Conservation (phyloP, 2,113 vertebrate genomes). For the Zosterops borbonicus region DNA sequence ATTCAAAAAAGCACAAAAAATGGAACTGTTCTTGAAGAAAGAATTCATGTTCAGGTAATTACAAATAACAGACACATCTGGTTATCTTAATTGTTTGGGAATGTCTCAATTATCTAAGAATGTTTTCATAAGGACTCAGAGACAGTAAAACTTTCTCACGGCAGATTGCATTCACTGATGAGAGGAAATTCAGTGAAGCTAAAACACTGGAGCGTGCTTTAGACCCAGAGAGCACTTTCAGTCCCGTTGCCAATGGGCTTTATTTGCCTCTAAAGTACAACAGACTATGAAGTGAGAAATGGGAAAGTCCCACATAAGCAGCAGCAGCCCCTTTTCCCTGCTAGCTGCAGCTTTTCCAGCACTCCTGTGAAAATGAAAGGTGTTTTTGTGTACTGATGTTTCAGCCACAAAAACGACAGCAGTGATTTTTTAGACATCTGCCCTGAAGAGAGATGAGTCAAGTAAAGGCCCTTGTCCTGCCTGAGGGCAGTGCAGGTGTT, state of each 20-base stretch:
- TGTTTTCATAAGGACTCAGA: conserved; percentile 76
- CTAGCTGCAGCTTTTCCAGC: not conserved
- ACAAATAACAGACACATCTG: conserved; percentile 82
- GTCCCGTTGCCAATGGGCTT: not conserved
- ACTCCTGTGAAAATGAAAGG: not conserved
- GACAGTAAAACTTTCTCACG: conserved; percentile 77
- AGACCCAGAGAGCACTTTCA: conserved; percentile 49
- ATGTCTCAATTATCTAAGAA: conserved; percentile 80
- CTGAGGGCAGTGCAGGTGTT: not conserved
- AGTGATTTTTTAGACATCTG: not conserved
- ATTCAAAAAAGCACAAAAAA: conserved; percentile 78
- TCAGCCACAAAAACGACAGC: not conserved
- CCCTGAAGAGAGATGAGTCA: not conserved
- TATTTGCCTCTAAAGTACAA: conserved; percentile 20
- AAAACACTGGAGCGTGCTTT: conserved; percentile 50
- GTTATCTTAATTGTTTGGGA: conserved; percentile 83
- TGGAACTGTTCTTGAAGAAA: conserved; percentile 74
- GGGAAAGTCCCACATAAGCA: not conserved
- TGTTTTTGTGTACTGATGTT: not conserved
- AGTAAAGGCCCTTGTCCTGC: not conserved
- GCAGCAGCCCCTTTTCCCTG: not conserved
- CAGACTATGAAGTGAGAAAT: conserved; percentile 29
- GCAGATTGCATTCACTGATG: conserved; percentile 75
- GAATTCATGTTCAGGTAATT: conserved; percentile 82
- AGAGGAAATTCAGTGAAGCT: conserved; percentile 66